A percentile compares a stretch with the other conserved stretches of the same genome.
phyloP scores from a whole-genome alignment of 2,113 vertebrate species.

The Hippocampus zosterae region DNA sequence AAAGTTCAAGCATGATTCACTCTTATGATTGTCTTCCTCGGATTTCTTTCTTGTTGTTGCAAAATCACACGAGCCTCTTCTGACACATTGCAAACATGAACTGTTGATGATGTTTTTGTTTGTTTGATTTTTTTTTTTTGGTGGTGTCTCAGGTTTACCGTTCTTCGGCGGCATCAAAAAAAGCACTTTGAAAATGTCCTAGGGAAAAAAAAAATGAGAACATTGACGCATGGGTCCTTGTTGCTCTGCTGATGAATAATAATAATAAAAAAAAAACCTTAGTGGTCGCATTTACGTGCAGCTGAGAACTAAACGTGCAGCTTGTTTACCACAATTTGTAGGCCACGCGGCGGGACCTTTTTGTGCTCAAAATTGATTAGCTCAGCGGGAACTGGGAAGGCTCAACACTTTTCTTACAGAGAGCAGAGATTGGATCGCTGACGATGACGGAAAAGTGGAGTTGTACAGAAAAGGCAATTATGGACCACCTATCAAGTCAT shows the following conservation, averaged over 20 bases:
- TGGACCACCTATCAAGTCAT: background rate
- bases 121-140: background rate
- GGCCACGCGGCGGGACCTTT: background rate
- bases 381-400: background rate
- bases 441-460: background rate
- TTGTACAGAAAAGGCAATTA: slow-evolving; percentile 4
- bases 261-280: background rate
- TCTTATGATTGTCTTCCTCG: too few species aligned
- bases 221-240: background rate
- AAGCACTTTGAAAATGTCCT: background rate
- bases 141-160: background rate
- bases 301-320: background rate
- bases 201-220: background rate
- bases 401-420: background rate
- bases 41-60: too few species aligned
- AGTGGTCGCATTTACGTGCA: background rate
- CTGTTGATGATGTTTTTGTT: too few species aligned
- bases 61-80: too few species aligned
- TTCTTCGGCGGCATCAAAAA: background rate
- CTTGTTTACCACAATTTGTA: slow-evolving; percentile 3
- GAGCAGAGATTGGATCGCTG: background rate
- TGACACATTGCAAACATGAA: too few species aligned
- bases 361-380: slow-evolving; percentile 5
- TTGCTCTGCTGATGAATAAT: background rate
- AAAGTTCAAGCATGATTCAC: too few species aligned